Conservation (phyloP, 2,113 vertebrate species). For the Callionymus lyra region DNA sequence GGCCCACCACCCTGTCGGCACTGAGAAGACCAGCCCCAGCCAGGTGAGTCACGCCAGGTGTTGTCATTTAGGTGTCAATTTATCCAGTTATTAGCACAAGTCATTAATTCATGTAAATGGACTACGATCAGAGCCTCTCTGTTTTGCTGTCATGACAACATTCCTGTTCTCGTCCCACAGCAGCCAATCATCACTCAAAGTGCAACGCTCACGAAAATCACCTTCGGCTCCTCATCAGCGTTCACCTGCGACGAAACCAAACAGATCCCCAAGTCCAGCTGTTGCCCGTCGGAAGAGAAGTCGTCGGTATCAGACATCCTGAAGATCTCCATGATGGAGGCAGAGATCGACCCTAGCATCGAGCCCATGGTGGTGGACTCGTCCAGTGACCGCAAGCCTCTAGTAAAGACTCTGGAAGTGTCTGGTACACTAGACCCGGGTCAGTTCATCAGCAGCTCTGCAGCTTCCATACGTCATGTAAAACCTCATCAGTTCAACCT, state of each 20-base stretch:
- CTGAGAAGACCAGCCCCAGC: conserved; percentile 76
- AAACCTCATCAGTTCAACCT: conserved; percentile 69
- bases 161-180: conserved; percentile 38
- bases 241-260: conserved; percentile 66
- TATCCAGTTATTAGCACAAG: too few species aligned
- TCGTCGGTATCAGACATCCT: conserved; percentile 85
- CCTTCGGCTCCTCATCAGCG: conserved; percentile 71
- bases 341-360: conserved; percentile 81
- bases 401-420: conserved; percentile 56
- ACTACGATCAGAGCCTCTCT: too few species aligned
- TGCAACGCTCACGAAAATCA: conserved; percentile 90
- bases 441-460: conserved; percentile 76
- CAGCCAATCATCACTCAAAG: conserved; percentile 89
- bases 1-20: conserved; percentile 78
- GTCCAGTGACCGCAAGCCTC: conserved; percentile 71
- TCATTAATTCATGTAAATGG: too few species aligned
- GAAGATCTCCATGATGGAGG: conserved; percentile 97
- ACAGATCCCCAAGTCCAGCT: conserved; percentile 76
- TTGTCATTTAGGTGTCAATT: too few species aligned
- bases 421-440: conserved; percentile 53
- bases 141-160: background rate
- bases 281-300: conserved; percentile 70
- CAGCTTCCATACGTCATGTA: conserved; percentile 50
- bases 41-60: conserved; percentile 69
- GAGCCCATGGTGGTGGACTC: conserved; percentile 82